Evolutionary conservation across 2,888 invertebrate species (phyloP).

Genomic region (Parascotia fuliginaria): DNA sequence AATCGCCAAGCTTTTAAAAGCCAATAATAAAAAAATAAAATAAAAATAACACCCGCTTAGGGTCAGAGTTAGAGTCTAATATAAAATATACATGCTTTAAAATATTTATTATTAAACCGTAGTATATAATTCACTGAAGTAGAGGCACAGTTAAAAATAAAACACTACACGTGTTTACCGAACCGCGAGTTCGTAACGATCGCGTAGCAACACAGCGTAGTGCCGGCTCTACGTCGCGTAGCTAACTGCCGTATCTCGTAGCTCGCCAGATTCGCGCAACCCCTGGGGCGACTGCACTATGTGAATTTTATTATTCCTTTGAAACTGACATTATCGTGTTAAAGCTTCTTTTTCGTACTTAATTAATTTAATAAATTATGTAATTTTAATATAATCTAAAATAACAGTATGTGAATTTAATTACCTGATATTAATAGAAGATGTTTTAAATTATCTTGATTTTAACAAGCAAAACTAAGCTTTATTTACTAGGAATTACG

Average conservation of each 20-base stretch:
- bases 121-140: conserved; percentile 23
- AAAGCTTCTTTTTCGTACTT: conserved; percentile 35
- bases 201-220: conserved; percentile 66
- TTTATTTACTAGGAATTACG: too few relatives aligned
- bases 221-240: conserved; percentile 70
- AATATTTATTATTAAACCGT: not conserved
- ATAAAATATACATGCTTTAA: not conserved
- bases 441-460: too few relatives aligned
- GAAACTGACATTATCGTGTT: conserved; percentile 45
- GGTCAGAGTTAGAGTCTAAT: not conserved
- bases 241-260: conserved; percentile 73
- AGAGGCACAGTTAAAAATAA: conserved; percentile 28
- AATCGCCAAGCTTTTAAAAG: too few relatives aligned
- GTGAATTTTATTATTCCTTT: conserved; percentile 53
- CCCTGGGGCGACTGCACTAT: conserved; percentile 56
- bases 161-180: conserved; percentile 55
- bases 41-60: not conserved
- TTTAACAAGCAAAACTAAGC: too few relatives aligned
- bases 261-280: conserved; percentile 60
- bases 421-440: too few relatives aligned
- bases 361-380: too few relatives aligned
- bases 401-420: too few relatives aligned
- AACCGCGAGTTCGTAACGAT: conserved; percentile 58
- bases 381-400: too few relatives aligned
- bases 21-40: not conserved